Percentiles rank a stretch among this genome's conserved stretches.
Conservation (phyloP, 2,888 invertebrate genomes). For the Calliphora vomitoria region DNA sequence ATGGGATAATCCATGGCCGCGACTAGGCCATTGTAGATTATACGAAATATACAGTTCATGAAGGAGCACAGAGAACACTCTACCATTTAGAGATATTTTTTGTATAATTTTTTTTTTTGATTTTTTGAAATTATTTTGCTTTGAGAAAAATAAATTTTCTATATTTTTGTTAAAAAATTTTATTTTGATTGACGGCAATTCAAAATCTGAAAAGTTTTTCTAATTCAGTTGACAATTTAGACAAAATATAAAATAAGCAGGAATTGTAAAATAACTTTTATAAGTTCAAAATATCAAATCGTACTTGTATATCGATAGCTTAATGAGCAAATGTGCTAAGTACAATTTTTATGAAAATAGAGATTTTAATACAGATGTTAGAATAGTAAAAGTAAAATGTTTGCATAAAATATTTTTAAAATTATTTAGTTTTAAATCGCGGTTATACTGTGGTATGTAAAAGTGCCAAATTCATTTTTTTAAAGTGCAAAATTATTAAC, state of each 20-base stretch:
- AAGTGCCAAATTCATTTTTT: no score
- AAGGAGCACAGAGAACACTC: slow-evolving; percentile 76
- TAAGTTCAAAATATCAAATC: no score
- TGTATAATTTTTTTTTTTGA: neutral
- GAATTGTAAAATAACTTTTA: neutral
- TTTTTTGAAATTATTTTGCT: neutral
- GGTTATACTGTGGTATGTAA: no score
- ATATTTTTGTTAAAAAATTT: slow-evolving; percentile 36
- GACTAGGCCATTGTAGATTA: slow-evolving; percentile 74
- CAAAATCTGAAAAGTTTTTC: slow-evolving; percentile 32
- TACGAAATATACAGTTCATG: slow-evolving; percentile 69
- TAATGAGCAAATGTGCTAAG: no score
- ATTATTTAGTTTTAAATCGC: no score
- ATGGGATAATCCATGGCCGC: slow-evolving; percentile 79
- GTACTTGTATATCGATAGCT: no score
- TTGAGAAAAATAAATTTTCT: slow-evolving; percentile 33
- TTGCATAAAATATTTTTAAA: no score
- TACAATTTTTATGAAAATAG: no score
- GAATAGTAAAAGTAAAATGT: no score
- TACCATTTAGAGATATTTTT: slow-evolving; percentile 61
- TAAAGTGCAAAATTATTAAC: no score
- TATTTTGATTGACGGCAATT: slow-evolving; percentile 26
- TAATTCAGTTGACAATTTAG: neutral
- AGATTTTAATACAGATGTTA: no score
- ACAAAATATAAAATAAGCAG: neutral